phyloP scores from a whole-genome alignment of 2,113 vertebrate species.

The Varanus komodoensis region DNA sequence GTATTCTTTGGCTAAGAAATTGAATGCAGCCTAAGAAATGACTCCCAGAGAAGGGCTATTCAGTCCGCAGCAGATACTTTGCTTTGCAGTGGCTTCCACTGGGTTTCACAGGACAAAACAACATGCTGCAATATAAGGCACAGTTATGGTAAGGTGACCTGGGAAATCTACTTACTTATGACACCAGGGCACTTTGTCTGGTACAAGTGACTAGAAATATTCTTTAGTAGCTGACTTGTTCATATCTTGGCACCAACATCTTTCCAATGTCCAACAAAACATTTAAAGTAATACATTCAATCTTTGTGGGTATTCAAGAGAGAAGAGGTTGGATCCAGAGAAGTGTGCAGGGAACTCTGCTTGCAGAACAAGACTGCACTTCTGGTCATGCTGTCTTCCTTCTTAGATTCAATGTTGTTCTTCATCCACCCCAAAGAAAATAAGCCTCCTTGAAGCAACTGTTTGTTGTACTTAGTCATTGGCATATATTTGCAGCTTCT shows the following conservation, averaged over 20 bases:
- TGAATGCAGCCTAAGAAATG: neutral
- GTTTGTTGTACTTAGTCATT: neutral
- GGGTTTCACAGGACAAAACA: neutral
- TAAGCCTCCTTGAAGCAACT: neutral
- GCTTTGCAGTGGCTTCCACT: neutral
- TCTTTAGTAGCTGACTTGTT: neutral
- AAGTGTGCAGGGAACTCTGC: too few relatives aligned
- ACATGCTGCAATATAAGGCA: neutral
- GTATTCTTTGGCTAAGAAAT: too few relatives aligned
- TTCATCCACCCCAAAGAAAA: conserved; percentile 5
- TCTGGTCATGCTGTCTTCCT: neutral
- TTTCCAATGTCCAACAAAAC: neutral
- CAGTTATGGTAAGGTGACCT: neutral
- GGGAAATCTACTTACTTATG: neutral
- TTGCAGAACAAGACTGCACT: neutral
- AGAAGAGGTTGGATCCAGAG: too few relatives aligned
- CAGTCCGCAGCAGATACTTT: too few relatives aligned
- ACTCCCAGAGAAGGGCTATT: too few relatives aligned
- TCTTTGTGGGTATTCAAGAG: neutral
- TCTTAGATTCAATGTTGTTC: neutral
- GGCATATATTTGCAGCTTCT: neutral
- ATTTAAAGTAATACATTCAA: neutral
- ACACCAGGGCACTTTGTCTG: neutral
- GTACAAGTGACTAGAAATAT: neutral
- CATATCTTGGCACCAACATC: neutral